Evolutionary conservation across 2,113 vertebrate species (phyloP), one percentile per base, ranked within the genome.

Genomic region (Odobenus rosmarus): DNA sequence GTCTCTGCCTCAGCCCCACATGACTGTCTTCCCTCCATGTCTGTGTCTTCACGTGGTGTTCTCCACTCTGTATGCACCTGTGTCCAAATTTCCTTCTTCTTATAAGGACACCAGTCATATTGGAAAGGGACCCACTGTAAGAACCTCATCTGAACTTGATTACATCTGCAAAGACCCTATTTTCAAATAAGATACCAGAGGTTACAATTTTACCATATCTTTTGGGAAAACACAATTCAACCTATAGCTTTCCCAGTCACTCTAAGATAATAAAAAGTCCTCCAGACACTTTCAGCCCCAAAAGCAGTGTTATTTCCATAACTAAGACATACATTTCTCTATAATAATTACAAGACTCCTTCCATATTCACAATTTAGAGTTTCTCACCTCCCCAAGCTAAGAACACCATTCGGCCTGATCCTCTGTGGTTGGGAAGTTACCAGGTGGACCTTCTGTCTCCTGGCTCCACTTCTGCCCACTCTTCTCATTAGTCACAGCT

Each of bases 211-310:
- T 24, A 74, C 7, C 2, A 11, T 89, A 36, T 26, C 76, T 51
- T 69, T 57, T 64, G 3, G 33, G 53, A 16, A 23, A 87, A n/a
- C 9, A 87, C 6, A 83, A 1, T 87, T 92, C 42, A 92, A 49
- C 4, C 36, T 39, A 7, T 42, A 59, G 36, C 16, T 90, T 91
- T 96, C 74, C 62, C n/a, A 71, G 36, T 64, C 53, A 89, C 24
- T 69, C 28, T 89, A 84, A 80, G 33, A 59, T 39, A 49, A 89
- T 55, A 82, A 87, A 86, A 97, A 87, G 5, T 90, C 23, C n/a
- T 90, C 67, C 80, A 57, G 67, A 88, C 4, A 46, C 24, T 91
- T 76, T 69, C 15, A 46, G 23, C 67, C 59, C 95, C 55, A 5
- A 49, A 67, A 82, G 59, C 46, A 59, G 53, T 90, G 12, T 46